A percentile compares a stretch with the other conserved stretches of the same genome.
phyloP scores from a whole-genome alignment of 2,888 invertebrate species.

The Melipona beecheii region DNA sequence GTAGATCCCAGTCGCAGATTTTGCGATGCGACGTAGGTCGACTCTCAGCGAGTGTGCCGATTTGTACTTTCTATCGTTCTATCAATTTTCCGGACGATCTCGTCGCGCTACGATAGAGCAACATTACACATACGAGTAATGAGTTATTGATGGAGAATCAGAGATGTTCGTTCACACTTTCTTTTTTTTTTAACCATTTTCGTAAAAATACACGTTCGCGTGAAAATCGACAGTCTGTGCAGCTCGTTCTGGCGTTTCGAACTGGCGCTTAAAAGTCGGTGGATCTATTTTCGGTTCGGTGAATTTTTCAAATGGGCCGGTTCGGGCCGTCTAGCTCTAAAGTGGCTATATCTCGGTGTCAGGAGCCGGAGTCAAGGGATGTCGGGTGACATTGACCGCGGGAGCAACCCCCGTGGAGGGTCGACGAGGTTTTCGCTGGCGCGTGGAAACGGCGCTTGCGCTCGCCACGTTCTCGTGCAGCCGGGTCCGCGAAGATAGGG shows the following conservation, averaged over 20 bases:
- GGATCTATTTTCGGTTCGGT: too few species aligned
- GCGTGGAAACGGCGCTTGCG: constrained; percentile 76
- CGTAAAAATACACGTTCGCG: too few species aligned
- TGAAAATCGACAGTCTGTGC: too few species aligned
- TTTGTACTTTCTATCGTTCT: neutral
- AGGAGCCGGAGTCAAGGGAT: constrained; percentile 71
- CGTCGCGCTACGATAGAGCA: neutral
- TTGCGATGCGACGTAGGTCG: neutral
- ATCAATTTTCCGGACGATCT: neutral
- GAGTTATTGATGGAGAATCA: neutral
- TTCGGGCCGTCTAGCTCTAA: constrained; percentile 55
- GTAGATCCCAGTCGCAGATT: constrained; percentile 1
- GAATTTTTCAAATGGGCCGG: constrained; percentile 43
- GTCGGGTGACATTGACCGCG: constrained; percentile 80
- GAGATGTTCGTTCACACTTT: too few species aligned
- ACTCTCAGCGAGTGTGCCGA: neutral
- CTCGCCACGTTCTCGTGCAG: constrained; percentile 62
- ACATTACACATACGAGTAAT: too few species aligned
- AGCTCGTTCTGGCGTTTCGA: neutral
- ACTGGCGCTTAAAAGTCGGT: too few species aligned
- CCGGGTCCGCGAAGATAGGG: constrained; percentile 72
- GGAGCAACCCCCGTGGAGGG: constrained; percentile 70
- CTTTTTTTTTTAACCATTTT: too few species aligned
- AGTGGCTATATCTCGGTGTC: constrained; percentile 69
- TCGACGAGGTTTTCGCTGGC: constrained; percentile 70